Evolutionary conservation across 2,888 invertebrate genomes (phyloP).

Genomic region (Tupiocoris notatus): DNA sequence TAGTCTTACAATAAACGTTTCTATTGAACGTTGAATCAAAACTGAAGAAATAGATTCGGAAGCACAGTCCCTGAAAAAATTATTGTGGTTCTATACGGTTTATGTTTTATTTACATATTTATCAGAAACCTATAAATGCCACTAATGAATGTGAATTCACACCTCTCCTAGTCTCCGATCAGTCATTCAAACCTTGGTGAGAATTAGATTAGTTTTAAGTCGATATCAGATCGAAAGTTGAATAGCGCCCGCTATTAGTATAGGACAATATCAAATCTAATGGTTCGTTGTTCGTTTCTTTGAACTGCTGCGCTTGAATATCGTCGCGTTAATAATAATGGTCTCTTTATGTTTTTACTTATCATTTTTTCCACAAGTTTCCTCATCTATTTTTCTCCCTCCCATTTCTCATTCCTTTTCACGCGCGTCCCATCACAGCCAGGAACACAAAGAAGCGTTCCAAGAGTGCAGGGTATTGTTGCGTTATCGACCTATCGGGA

Average conservation of each 20-base stretch:
- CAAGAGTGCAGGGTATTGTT: conserved; percentile 34
- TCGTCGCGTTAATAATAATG: conserved; percentile 27
- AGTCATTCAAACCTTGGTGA: too few relatives aligned
- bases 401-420: conserved; percentile 30
- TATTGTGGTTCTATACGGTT: too few relatives aligned
- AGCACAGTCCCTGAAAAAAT: too few relatives aligned
- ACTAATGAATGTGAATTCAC: too few relatives aligned
- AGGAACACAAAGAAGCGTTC: neutral
- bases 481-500: conserved; percentile 41
- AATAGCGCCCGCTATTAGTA: neutral
- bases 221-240: neutral
- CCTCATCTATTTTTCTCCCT: conserved; percentile 11
- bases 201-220: neutral
- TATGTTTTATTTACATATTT: too few relatives aligned
- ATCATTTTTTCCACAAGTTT: conserved; percentile 3
- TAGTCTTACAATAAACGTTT: too few relatives aligned
- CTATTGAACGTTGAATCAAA: too few relatives aligned
- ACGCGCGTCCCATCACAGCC: conserved; percentile 26
- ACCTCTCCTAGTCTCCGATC: too few relatives aligned
- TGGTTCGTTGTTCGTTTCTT: conserved; percentile 1
- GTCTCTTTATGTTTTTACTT: conserved; percentile 2
- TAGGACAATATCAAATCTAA: neutral
- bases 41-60: too few relatives aligned
- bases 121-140: too few relatives aligned
- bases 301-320: conserved; percentile 25